phyloP scores from a whole-genome alignment of 1,140 invertebrate genomes.

The Trichogramma pretiosum region DNA sequence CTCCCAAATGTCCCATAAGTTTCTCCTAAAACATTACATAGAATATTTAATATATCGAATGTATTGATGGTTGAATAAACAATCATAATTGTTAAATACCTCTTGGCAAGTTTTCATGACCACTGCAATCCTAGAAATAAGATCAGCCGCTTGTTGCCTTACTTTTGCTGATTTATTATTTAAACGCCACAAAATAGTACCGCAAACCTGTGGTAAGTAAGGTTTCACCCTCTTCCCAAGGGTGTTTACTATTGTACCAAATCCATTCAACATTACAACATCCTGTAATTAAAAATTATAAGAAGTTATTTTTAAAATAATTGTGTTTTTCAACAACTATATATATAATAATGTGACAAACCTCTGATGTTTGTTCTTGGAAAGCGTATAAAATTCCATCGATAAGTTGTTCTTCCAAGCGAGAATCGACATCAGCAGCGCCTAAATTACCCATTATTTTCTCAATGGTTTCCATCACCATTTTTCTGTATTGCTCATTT shows the following conservation, averaged over 20 bases:
- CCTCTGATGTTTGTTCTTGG: slow-evolving; percentile 98
- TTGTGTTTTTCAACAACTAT: background rate
- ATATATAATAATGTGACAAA: slow-evolving; percentile 33
- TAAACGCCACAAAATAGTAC: slow-evolving; percentile 97
- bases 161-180: slow-evolving; percentile 99
- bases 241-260: slow-evolving; percentile 97
- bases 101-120: slow-evolving; percentile 99
- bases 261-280: slow-evolving; percentile 99
- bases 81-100: slow-evolving; percentile 40
- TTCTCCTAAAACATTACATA: slow-evolving; percentile 67
- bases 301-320: background rate
- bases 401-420: slow-evolving; percentile 96
- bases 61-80: slow-evolving; percentile 10
- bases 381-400: slow-evolving; percentile 99
- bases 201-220: slow-evolving; percentile 98
- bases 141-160: slow-evolving; percentile 96
- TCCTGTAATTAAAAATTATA: slow-evolving; percentile 53
- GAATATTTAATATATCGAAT: slow-evolving; percentile 10
- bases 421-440: slow-evolving; percentile 93
- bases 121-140: slow-evolving; percentile 95
- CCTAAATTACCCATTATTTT: slow-evolving; percentile 97
- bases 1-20: slow-evolving; percentile 98
- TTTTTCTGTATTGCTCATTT: slow-evolving; percentile 99
- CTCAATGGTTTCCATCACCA: slow-evolving; percentile 99
- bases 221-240: slow-evolving; percentile 95